Conservation (phyloP, 2,113 vertebrate species). For the Saimiri boliviensis region DNA sequence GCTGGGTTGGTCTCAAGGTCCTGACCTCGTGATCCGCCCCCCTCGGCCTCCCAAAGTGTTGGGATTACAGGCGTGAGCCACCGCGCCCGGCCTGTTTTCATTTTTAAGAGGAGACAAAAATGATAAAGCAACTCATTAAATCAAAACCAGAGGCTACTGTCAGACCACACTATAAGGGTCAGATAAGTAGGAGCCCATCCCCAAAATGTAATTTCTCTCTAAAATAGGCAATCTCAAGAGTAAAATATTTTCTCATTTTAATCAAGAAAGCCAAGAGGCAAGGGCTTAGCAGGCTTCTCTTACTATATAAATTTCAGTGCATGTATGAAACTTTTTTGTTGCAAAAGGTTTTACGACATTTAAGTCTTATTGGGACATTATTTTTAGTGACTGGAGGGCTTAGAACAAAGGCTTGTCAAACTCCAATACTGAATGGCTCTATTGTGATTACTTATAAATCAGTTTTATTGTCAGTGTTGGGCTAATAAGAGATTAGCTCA, state of each 20-base stretch:
- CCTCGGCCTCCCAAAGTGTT: too few relatives aligned
- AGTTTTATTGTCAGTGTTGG: neutral
- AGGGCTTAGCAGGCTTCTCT: neutral
- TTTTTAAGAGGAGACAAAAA: slow-evolving; percentile 19
- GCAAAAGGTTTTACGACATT: neutral
- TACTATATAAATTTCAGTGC: neutral
- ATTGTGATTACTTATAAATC: slow-evolving; percentile 36
- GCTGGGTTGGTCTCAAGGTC: too few relatives aligned
- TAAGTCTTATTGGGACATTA: slow-evolving; percentile 5
- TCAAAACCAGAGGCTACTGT: neutral
- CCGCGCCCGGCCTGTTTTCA: neutral
- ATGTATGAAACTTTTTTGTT: neutral
- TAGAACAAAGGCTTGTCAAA: neutral
- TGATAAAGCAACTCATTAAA: slow-evolving; percentile 2
- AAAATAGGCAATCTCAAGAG: neutral
- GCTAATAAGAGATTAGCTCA: slow-evolving; percentile 35
- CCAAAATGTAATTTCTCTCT: neutral
- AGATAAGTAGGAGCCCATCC: neutral
- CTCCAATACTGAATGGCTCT: neutral
- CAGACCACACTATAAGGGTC: neutral
- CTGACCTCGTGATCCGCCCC: too few relatives aligned
- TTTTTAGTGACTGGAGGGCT: neutral
- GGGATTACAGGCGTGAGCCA: too few relatives aligned
- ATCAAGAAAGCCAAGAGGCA: neutral
- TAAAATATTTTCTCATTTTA: slow-evolving; percentile 29